Percentiles rank a stretch among this genome's conserved stretches.
phyloP scores from a whole-genome alignment of 2,113 vertebrate species.

The Pterocles gutturalis region DNA sequence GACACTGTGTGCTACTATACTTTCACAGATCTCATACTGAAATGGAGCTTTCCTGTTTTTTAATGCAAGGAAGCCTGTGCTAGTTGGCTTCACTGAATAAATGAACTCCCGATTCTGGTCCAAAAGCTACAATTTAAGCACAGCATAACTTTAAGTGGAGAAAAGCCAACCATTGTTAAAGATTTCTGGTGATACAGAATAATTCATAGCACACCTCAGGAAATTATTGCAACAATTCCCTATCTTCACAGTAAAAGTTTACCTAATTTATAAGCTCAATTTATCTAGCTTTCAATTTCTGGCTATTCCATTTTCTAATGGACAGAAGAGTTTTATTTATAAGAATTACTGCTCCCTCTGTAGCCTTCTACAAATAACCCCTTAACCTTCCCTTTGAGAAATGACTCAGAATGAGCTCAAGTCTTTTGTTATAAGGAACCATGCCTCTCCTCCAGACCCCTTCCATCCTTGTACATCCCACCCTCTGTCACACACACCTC shows the following conservation, averaged over 20 bases:
- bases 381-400: background rate
- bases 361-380: background rate
- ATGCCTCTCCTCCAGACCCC: background rate
- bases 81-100: background rate
- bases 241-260: background rate
- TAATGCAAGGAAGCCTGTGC: background rate
- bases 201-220: background rate
- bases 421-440: background rate
- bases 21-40: background rate
- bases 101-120: background rate
- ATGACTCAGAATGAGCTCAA: background rate
- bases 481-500: too few relatives aligned
- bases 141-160: background rate
- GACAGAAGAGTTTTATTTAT: background rate
- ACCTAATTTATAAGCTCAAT: background rate
- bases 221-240: background rate
- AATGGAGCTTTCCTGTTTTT: background rate
- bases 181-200: background rate
- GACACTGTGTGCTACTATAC: rapidly evolving
- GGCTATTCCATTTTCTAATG: background rate
- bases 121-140: background rate
- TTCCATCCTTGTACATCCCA: background rate
- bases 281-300: background rate
- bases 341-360: background rate
- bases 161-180: background rate